phyloP scores from a whole-genome alignment of 35 echinoderm and acorn worm species.

The Anneissia japonica region DNA sequence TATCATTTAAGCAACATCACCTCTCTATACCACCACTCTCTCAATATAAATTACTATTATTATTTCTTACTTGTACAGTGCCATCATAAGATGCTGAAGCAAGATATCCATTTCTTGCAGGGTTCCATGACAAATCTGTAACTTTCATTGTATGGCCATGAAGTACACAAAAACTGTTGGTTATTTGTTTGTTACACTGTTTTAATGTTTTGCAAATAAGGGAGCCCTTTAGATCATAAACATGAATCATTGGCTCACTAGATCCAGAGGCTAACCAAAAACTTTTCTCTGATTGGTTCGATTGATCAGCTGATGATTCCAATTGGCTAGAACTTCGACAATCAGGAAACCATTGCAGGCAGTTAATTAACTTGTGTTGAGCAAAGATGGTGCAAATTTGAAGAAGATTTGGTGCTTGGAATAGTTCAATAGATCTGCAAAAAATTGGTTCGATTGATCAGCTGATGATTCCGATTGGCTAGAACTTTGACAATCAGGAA shows the following conservation, averaged over 20 bases:
- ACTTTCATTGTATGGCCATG: conserved; percentile 67
- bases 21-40: no score
- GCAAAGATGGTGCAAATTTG: conserved; percentile 73
- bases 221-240: conserved; percentile 54
- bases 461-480: conserved; percentile 29
- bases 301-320: neutral
- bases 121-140: conserved; percentile 79
- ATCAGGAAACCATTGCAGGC: conserved; percentile 77
- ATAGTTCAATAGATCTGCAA: conserved; percentile 83
- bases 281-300: conserved; percentile 27
- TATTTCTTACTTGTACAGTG: conserved; percentile 73
- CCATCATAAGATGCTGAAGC: conserved; percentile 86
- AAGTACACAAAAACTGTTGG: conserved; percentile 46
- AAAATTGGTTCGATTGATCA: conserved; percentile 14
- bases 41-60: no score
- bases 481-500: conserved; percentile 19
- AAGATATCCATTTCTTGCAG: conserved; percentile 56
- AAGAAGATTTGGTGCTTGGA: conserved; percentile 59
- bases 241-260: conserved; percentile 70
- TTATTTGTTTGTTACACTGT: conserved; percentile 39
- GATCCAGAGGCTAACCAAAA: conserved; percentile 82
- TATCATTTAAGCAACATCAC: neutral
- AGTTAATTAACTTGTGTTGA: conserved; percentile 95
- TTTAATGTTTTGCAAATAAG: neutral
- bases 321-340: conserved; percentile 26